A percentile compares a stretch with the other conserved stretches of the same genome.
These are phyloP conservation scores for Tetraodon nigroviridis DNA, from an alignment of 2,113 vertebrate species.

Conservation along the genomic window DNA sequence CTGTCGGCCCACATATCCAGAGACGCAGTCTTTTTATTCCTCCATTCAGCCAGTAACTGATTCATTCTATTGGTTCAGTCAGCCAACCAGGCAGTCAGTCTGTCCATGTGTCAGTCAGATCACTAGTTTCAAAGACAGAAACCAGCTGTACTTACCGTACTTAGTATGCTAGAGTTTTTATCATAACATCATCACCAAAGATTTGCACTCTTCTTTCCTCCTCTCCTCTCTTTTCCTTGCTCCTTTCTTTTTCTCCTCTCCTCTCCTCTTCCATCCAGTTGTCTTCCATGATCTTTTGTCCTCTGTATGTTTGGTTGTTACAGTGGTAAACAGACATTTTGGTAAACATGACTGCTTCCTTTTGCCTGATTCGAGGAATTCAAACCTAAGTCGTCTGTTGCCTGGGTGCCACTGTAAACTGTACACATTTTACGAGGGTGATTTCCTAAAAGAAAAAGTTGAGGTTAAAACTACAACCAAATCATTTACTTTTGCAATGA, in stretches of 20 bases:
- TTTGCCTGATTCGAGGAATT: constrained; percentile 25
- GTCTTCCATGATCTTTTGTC: constrained; percentile 26
- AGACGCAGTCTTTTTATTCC: constrained; percentile 52
- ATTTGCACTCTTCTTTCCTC: neutral
- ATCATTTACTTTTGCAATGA: constrained; percentile 8
- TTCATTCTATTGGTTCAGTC: constrained; percentile 36
- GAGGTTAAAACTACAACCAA: neutral
- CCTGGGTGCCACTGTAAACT: constrained; percentile 54
- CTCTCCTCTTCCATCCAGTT: no score
- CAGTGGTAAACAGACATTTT: constrained; percentile 56
- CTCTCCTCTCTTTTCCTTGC: constrained; percentile 3
- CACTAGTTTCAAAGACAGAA: constrained; percentile 10
- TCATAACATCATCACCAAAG: no score
- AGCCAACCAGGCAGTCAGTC: constrained; percentile 11
- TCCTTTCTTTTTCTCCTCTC: constrained; percentile 11
- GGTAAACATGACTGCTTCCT: neutral
- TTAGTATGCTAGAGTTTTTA: neutral
- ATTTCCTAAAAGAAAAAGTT: constrained; percentile 40
- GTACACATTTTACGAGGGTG: constrained; percentile 44
- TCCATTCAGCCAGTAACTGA: constrained; percentile 32
- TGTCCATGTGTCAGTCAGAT: constrained; percentile 18
- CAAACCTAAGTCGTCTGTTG: constrained; percentile 42
- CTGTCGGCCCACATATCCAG: constrained; percentile 55
- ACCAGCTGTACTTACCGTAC: neutral
- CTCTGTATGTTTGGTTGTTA: constrained; percentile 30